Conservation (phyloP, 2,113 vertebrate genomes). For the Mastomys natalensis region DNA sequence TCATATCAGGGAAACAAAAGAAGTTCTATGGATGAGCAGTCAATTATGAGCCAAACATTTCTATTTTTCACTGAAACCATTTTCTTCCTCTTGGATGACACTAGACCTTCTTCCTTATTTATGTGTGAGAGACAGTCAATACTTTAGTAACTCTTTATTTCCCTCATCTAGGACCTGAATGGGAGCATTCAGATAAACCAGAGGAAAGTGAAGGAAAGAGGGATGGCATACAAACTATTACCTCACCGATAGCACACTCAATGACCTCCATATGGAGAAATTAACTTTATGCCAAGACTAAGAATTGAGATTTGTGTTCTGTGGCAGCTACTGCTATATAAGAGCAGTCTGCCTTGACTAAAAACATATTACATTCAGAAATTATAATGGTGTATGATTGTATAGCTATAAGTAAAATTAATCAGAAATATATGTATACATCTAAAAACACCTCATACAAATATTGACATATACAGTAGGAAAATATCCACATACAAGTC, state of each 20-base stretch:
- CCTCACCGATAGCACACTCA: background rate
- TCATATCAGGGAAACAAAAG: slow-evolving; percentile 2
- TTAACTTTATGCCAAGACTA: background rate
- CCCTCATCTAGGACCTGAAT: too few species aligned
- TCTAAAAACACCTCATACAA: background rate
- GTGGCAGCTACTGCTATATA: background rate
- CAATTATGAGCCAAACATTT: background rate
- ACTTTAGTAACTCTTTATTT: background rate
- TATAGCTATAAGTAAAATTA: background rate
- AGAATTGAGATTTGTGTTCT: background rate
- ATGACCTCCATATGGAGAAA: background rate
- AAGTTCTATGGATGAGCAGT: background rate
- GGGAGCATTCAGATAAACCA: background rate
- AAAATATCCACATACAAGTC: background rate
- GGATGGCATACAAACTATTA: background rate
- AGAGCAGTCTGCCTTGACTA: background rate
- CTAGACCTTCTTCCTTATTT: background rate
- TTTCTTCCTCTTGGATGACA: background rate
- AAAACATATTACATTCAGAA: background rate
- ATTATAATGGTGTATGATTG: background rate
- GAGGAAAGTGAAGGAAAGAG: background rate
- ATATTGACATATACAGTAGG: background rate
- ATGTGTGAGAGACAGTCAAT: background rate
- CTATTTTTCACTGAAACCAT: slow-evolving; percentile 19
- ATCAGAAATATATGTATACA: background rate